Percentiles rank a stretch among this genome's conserved stretches.
These are phyloP conservation scores for Brienomyrus brachyistius DNA, from an alignment of 2,113 vertebrate species.

Conservation along the genomic window DNA sequence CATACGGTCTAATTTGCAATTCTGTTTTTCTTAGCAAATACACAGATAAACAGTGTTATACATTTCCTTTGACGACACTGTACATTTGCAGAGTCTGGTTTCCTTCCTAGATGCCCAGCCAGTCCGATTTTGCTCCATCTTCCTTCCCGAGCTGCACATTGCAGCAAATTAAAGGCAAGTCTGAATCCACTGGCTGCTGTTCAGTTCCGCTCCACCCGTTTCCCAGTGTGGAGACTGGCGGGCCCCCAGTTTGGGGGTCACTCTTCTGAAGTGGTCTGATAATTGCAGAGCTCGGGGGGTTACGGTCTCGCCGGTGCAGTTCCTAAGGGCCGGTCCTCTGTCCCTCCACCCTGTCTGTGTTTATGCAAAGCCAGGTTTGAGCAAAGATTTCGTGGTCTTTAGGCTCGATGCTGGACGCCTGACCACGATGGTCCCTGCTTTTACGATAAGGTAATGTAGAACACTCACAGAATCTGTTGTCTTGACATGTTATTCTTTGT, in stretches of 20 bases:
- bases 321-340: background rate
- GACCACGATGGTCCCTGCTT: background rate
- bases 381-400: background rate
- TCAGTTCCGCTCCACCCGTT: background rate
- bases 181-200: background rate
- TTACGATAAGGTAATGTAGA: background rate
- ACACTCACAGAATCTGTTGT: background rate
- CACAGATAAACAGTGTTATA: background rate
- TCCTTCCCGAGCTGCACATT: background rate
- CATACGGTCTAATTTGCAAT: background rate
- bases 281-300: background rate
- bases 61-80: background rate
- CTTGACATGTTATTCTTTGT: background rate
- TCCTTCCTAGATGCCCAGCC: background rate
- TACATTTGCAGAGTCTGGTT: background rate
- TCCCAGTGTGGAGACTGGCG: background rate
- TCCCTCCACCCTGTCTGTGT: background rate
- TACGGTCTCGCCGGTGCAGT: background rate
- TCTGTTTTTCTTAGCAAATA: background rate
- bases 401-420: background rate
- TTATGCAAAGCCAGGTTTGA: background rate
- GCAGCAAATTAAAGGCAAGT: background rate
- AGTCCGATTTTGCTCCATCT: background rate
- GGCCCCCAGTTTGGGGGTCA: background rate
- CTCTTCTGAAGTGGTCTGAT: background rate